Conservation (phyloP, 1,140 invertebrate species). For the Charaxes varanes region DNA sequence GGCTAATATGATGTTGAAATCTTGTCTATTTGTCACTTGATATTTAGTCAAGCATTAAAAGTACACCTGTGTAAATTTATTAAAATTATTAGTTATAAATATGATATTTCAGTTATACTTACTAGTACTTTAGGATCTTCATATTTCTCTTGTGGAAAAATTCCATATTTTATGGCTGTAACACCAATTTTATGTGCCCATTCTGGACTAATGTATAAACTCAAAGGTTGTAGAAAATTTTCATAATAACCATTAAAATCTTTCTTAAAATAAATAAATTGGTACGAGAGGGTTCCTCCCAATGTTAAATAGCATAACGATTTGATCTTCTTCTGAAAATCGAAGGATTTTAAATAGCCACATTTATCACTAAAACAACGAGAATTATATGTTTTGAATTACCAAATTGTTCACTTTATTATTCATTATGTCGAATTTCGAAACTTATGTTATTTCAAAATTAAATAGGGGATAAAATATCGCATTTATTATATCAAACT, state of each 20-base stretch:
- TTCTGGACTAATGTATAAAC: constrained; percentile 83
- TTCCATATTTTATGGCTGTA: constrained; percentile 81
- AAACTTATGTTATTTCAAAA: no score
- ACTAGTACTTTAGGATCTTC: constrained; percentile 79
- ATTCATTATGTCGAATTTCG: no score
- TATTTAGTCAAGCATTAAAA: no score
- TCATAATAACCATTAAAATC: constrained; percentile 86
- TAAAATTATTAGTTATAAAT: constrained; percentile 1
- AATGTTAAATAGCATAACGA: constrained; percentile 72
- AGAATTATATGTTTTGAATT: no score
- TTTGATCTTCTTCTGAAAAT: constrained; percentile 75
- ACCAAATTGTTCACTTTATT: no score
- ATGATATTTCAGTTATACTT: constrained; percentile 50
- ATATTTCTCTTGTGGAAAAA: constrained; percentile 77
- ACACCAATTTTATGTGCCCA: constrained; percentile 86
- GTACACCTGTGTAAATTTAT: no score
- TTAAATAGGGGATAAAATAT: no score
- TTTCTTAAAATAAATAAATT: constrained; percentile 78
- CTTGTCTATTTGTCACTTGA: no score
- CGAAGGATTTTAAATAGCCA: no score
- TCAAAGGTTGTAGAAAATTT: constrained; percentile 81
- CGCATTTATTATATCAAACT: no score
- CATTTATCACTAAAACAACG: not conserved
- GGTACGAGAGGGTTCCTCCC: constrained; percentile 78
- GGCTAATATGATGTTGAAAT: no score